phyloP scores from a whole-genome alignment of 1,140 invertebrate genomes.

The Leucophenga varia region DNA sequence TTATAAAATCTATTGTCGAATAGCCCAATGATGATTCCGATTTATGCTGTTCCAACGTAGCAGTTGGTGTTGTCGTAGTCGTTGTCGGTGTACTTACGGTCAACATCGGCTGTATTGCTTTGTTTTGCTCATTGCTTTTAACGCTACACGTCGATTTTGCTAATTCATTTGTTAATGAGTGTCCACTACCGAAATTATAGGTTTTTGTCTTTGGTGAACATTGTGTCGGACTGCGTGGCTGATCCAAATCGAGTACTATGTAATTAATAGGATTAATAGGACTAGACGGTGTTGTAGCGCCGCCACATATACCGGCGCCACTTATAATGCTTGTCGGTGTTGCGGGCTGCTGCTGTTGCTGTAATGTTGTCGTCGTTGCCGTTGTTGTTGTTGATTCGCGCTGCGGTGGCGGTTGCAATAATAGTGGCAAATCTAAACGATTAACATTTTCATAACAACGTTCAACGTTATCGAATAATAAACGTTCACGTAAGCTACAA shows the following conservation, averaged over 20 bases:
- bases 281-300: too few species aligned
- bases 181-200: conserved; percentile 43
- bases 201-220: conserved; percentile 33
- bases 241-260: conserved; percentile 49
- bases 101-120: too few species aligned
- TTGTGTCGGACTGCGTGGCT: conserved; percentile 40
- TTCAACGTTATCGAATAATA: conserved; percentile 28
- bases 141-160: too few species aligned
- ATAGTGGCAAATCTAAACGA: conserved; percentile 31
- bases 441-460: conserved; percentile 47
- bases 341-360: not conserved
- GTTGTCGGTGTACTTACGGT: not conserved
- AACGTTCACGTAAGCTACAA: conserved; percentile 9
- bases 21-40: conserved; percentile 63
- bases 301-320: too few species aligned
- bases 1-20: conserved; percentile 91
- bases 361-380: conserved; percentile 17
- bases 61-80: conserved; percentile 7
- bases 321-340: conserved; percentile 1
- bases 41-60: conserved; percentile 19
- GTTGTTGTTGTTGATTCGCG: conserved; percentile 20
- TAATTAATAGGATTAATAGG: conserved; percentile 41
- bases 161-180: conserved; percentile 50
- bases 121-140: too few species aligned
- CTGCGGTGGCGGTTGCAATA: conserved; percentile 8